These are phyloP conservation scores for Drosophila pallidifrons DNA, from an alignment of 1,140 invertebrate species.

Conservation along the genomic window DNA sequence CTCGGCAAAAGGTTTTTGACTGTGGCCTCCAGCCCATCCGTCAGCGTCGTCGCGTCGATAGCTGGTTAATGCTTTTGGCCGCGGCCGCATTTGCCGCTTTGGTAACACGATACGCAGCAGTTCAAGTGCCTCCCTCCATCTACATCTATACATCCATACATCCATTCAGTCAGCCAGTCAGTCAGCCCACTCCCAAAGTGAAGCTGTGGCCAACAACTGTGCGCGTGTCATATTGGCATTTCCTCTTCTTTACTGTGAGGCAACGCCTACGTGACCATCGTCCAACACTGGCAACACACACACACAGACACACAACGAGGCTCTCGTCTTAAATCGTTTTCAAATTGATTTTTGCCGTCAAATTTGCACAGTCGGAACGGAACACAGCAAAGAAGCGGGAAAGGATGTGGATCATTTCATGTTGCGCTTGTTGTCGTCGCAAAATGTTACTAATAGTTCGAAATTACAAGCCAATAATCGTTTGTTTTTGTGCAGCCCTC, in stretches of 20 bases:
- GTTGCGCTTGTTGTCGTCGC: conserved; percentile 73
- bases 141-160: background rate
- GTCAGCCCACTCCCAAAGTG: conserved; percentile 12
- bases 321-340: conserved; percentile 74
- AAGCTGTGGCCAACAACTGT: conserved; percentile 25
- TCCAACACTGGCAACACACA: background rate
- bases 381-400: background rate
- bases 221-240: conserved; percentile 82
- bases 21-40: conserved; percentile 55
- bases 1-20: background rate
- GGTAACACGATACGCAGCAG: conserved; percentile 56
- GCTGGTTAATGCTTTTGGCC: conserved; percentile 70
- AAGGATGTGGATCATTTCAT: conserved; percentile 48
- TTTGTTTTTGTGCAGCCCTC: conserved; percentile 58
- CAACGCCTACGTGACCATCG: conserved; percentile 64
- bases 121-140: conserved; percentile 4
- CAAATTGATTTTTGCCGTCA: conserved; percentile 82
- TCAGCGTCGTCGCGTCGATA: conserved; percentile 77
- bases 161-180: conserved; percentile 5
- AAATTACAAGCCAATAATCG: conserved; percentile 81
- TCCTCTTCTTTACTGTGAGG: conserved; percentile 66
- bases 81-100: conserved; percentile 40
- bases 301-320: too few species aligned
- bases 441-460: conserved; percentile 80
- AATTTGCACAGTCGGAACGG: conserved; percentile 73